Conservation (phyloP, 1,140 invertebrate genomes). For the Meloidogyne hapla region DNA sequence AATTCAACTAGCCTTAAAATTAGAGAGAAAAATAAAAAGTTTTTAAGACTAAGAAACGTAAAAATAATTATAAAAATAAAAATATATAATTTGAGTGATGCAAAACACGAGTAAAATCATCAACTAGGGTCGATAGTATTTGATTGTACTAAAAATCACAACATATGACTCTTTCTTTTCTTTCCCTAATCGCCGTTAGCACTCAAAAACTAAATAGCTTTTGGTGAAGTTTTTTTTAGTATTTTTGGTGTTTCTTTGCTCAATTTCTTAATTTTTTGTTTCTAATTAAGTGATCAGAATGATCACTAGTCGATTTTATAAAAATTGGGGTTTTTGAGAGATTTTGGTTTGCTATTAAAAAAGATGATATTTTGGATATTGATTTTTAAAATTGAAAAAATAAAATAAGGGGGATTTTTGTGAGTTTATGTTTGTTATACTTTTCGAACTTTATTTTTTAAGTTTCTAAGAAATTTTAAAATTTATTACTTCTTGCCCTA, state of each 20-base stretch:
- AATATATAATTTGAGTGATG: not conserved
- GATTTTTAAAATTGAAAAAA: too few relatives aligned
- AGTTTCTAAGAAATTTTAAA: too few relatives aligned
- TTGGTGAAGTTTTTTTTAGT: not conserved
- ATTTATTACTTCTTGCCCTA: too few relatives aligned
- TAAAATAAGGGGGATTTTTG: too few relatives aligned
- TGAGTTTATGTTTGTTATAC: too few relatives aligned
- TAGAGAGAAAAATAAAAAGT: not conserved
- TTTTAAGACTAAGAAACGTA: constrained; percentile 1
- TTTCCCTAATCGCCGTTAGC: not conserved
- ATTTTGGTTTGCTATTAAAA: not conserved
- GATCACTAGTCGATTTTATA: not conserved
- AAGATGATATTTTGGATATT: not conserved
- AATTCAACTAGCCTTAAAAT: too few relatives aligned
- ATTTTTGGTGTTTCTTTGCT: constrained; percentile 1
- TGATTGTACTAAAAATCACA: constrained; percentile 1
- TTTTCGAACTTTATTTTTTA: too few relatives aligned
- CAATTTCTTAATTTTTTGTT: constrained; percentile 6
- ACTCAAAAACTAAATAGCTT: not conserved
- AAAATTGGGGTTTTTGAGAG: not conserved
- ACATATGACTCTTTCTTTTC: not conserved
- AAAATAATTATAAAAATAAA: not conserved
- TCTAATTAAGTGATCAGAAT: not conserved
- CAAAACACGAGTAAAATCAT: constrained; percentile 5
- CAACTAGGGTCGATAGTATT: not conserved